Evolutionary conservation across 2,888 invertebrate species (phyloP), one percentile per base, ranked within the genome.

Genomic region (Stegophylla sp.): DNA sequence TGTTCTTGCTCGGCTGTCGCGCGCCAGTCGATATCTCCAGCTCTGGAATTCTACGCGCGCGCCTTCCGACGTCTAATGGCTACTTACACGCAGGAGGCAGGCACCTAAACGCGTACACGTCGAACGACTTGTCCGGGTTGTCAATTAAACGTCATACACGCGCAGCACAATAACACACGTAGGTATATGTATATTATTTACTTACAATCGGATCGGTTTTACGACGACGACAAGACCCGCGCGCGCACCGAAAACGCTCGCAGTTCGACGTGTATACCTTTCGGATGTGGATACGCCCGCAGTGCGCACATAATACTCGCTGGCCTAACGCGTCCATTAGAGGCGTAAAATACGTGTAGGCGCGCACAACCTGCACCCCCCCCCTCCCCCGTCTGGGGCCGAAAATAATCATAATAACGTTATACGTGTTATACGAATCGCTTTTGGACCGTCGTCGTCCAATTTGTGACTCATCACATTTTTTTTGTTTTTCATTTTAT

Each of bases 121-220:
- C 34, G 34, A 34, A 34, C 63, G 34, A 51, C 75, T 75, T 66
- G 75, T 76, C 75, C 77, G 48, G 71, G 4, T 71, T 79, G 79
- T 79, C 79, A 79, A 79, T 75, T 53, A 69, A 77, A 77, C 77
- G 77, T 77, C 77, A 77, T 13, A 43, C 75, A n/a, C n/a, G n/a
- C n/a, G n/a, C n/a, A n/a, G 17, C 12, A 26, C 59, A n/a, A n/a
- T 12, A 45, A 41, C 66, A 67, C 66, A 45, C 45, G 23, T 17
- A 61, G 17, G 17, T 2, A 17, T 17, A 51, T 17, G 17, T 15
- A 34, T 10, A 73, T 9, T 23, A 12, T 5, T 17, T 61, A 26
- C 17, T 3, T 51, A 56, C 20, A 56, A 51, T 61, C 64, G 64
- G 61, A 76, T 76, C 51, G 75, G 45, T 56, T 23, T 34, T 64